Percentiles rank a stretch among this genome's conserved stretches.
These are phyloP conservation scores for Ophthalmolycus amberensis DNA, from an alignment of 2,113 vertebrate species.

Conservation along the genomic window DNA sequence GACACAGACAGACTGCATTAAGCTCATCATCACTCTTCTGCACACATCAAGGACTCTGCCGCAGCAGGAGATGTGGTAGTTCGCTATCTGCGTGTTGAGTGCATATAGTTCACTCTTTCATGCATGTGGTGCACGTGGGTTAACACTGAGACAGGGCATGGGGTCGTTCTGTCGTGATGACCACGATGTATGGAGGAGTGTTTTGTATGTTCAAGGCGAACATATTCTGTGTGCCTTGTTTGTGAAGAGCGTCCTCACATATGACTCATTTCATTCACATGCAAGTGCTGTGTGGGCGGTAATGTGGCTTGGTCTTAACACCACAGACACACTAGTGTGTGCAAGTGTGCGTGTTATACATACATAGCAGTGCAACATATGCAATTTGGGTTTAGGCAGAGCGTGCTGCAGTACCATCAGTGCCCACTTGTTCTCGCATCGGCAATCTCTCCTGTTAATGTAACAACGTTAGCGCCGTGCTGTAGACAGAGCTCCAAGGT, in stretches of 20 bases:
- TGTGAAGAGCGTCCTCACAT: conserved; percentile 42
- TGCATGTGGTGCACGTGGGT: neutral
- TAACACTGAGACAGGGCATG: neutral
- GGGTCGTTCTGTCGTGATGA: neutral
- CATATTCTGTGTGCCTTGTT: conserved; percentile 49
- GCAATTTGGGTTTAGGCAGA: conserved; percentile 40
- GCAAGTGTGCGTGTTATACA: conserved; percentile 52
- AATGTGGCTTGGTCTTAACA: conserved; percentile 53
- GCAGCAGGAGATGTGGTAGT: conserved; percentile 59
- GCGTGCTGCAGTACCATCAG: conserved; percentile 8
- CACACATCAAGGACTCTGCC: conserved; percentile 76
- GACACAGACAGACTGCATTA: conserved; percentile 79
- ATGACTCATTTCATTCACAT: conserved; percentile 68
- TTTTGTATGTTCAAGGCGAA: conserved; percentile 22
- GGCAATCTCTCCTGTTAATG: neutral
- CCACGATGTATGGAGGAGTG: conserved; percentile 34
- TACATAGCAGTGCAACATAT: conserved; percentile 62
- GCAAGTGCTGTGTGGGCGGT: conserved; percentile 56
- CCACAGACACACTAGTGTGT: conserved; percentile 46
- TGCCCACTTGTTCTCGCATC: conserved; percentile 13
- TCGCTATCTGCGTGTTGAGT: conserved; percentile 1
- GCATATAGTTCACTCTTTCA: conserved; percentile 4
- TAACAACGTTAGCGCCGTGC: neutral
- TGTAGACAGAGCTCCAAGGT: neutral
- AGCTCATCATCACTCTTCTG: conserved; percentile 76